Base-by-base conservation (phyloP, 2,113 vertebrate genomes). In the Silurus glanis region DNA sequence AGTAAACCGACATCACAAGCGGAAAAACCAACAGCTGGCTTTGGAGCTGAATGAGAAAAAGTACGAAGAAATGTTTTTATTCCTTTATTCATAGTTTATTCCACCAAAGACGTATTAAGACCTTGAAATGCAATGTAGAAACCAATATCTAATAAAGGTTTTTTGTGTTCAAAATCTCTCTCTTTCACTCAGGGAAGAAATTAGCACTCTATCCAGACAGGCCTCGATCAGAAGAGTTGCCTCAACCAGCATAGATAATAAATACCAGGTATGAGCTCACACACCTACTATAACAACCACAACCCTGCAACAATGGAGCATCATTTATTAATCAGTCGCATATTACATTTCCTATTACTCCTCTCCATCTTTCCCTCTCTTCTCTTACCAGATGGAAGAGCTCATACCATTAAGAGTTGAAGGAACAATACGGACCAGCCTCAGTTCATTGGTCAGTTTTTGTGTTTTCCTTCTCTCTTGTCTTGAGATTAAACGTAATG, bases 151-250 rank as follows among this genome's bases (percentile, higher is more conserved):
- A 23, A n/a, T 64, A 64, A 64, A 12, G 28, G 28, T 37, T 37
- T 37, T 37, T 37, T 37, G 37, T 37, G 37, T 37, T 37, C 37
- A 37, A 69, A 28, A 67, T 71, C 67, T 19, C 28, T 8, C 13
- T 69, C 14, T 83, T 9, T 23, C 51, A 79, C 6, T 28, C 92
- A 98, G 97, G 5, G 95, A 97, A 88, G 96, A 98, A 92, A 96
- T 98, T 83, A 92, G 90, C 90, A 97, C 96, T 6, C 91, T 98
- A 51, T 96, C 97, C 49, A 91, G 97, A 84, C 96, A 98, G 83
- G 96, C 97, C 13, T 98, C 97, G 19, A 91, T 97, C 87, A 95
- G 97, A 71, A 96, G 96, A 53, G 90, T 98, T 61, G 96, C 96
- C 90, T 97, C 96, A 8, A 90, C 92, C 87, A 95, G 92, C 91